Conservation (phyloP, 2,888 invertebrate genomes). For the Meghimatium bilineatum region DNA sequence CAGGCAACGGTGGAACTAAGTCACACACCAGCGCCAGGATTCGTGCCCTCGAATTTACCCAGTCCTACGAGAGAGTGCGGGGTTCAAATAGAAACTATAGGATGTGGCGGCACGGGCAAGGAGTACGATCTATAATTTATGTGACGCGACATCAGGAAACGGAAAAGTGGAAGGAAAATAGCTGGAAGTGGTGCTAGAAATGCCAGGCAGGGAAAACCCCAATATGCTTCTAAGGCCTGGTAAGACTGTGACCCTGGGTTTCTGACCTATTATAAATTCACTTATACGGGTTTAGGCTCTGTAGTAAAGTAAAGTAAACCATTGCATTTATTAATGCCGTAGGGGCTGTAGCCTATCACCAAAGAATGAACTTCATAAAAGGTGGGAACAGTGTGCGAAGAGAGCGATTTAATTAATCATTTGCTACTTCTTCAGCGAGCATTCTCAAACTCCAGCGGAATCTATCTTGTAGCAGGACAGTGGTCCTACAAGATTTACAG, state of each 20-base stretch:
- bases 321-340: too few relatives aligned
- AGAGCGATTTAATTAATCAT: too few relatives aligned
- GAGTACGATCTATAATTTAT: constrained; percentile 5
- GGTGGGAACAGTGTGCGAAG: too few relatives aligned
- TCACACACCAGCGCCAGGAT: not conserved
- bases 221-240: not conserved
- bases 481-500: too few relatives aligned
- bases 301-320: too few relatives aligned
- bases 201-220: not conserved
- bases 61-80: not conserved
- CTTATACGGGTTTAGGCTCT: not conserved
- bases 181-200: not conserved
- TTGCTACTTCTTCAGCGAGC: too few relatives aligned
- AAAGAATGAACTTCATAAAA: too few relatives aligned
- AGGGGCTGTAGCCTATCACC: too few relatives aligned
- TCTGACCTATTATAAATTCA: not conserved
- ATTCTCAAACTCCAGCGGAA: too few relatives aligned
- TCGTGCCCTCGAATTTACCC: not conserved
- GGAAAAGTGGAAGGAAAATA: not conserved
- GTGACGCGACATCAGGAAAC: not conserved
- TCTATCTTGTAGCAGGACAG: too few relatives aligned
- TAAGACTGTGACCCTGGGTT: not conserved
- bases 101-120: not conserved
- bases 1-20: not conserved
- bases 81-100: not conserved